Percentiles rank a stretch among this genome's conserved stretches.
These are phyloP conservation scores for Oophaga pumilio DNA, from an alignment of 2,113 vertebrate species.

Conservation along the genomic window DNA sequence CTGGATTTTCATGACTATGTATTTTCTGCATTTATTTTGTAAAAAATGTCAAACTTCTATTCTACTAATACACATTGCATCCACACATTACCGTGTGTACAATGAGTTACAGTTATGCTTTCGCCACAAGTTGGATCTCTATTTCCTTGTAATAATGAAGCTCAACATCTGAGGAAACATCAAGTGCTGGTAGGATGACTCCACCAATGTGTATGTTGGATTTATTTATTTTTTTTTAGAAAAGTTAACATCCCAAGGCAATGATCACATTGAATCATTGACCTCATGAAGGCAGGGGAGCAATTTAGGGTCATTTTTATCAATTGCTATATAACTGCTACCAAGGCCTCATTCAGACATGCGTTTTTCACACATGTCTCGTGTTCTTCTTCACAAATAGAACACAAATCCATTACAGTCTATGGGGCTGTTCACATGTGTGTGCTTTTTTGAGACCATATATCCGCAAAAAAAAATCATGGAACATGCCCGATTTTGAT, in stretches of 20 bases:
- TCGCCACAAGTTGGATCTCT: not conserved
- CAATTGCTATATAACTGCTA: not conserved
- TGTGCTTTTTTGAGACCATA: too few species aligned
- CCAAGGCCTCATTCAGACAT: not conserved
- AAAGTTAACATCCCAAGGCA: not conserved
- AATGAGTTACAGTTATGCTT: not conserved
- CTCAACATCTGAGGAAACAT: not conserved
- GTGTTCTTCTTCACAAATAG: too few species aligned
- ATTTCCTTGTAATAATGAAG: not conserved
- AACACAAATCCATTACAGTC: too few species aligned
- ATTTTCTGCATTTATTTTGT: not conserved
- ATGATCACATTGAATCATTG: not conserved
- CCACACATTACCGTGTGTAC: not conserved
- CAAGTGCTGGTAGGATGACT: not conserved
- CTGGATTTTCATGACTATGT: not conserved
- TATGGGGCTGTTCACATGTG: too few species aligned
- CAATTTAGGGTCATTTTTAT: not conserved
- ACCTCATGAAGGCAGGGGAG: not conserved
- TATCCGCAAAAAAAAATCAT: too few species aligned
- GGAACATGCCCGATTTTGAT: too few species aligned
- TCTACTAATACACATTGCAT: conserved; percentile 1
- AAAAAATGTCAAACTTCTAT: conserved; percentile 8
- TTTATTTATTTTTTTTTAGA: not conserved
- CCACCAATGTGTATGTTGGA: not conserved
- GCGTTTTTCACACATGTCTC: too few species aligned